Evolutionary conservation across 35 echinoderm and acorn worm species (phyloP).

Genomic region (Diadema setosum): DNA sequence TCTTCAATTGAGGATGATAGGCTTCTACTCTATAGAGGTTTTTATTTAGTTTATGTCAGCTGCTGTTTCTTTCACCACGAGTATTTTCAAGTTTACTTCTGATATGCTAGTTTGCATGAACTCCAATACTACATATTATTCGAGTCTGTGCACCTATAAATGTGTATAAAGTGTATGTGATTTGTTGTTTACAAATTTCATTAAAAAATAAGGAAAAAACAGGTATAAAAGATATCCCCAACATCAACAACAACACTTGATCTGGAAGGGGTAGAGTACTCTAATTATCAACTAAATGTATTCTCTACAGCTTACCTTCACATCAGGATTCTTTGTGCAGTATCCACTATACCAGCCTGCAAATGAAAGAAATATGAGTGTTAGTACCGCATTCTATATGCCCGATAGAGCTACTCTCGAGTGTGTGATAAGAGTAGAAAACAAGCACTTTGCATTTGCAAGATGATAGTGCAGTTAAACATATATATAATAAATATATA

Average conservation of each 20-base stretch:
- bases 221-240: background rate
- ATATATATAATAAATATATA: background rate
- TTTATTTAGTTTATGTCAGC: too few relatives aligned
- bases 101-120: too few relatives aligned
- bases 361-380: background rate
- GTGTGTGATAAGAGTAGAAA: background rate
- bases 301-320: background rate
- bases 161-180: too few relatives aligned
- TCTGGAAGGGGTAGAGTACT: background rate
- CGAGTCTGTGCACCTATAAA: too few relatives aligned
- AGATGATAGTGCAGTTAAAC: background rate
- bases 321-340: background rate
- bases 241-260: background rate
- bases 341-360: constrained; percentile 30
- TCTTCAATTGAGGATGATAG: too few relatives aligned
- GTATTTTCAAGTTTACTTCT: too few relatives aligned
- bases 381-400: too few relatives aligned
- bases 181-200: background rate
- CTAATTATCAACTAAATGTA: background rate
- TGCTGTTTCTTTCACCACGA: too few relatives aligned
- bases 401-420: too few relatives aligned
- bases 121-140: too few relatives aligned
- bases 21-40: too few relatives aligned
- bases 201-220: background rate
- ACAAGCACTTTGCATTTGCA: background rate